These are phyloP conservation scores for Eristalinus aeneus DNA, from an alignment of 2,888 invertebrate genomes.

Conservation along the genomic window DNA sequence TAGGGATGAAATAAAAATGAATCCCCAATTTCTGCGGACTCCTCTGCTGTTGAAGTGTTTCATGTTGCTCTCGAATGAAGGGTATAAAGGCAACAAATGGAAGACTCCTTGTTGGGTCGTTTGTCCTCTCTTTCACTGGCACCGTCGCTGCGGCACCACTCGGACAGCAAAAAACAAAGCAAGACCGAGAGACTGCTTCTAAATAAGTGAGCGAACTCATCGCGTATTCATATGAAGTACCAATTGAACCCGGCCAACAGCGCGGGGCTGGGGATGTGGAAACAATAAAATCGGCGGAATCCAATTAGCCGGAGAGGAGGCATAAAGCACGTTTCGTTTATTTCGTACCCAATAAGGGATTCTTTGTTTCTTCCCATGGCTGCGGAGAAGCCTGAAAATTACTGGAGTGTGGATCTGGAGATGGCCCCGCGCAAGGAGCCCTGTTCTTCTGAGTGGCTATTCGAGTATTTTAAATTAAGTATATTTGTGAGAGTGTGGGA, in stretches of 20 bases:
- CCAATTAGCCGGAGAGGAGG: constrained; percentile 66
- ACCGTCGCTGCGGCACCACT: not conserved
- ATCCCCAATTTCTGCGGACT: constrained; percentile 45
- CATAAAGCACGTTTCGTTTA: constrained; percentile 67
- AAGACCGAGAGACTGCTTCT: constrained; percentile 53
- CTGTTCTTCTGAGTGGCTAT: not conserved
- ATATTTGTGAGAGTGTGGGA: not conserved
- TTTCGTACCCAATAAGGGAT: constrained; percentile 4
- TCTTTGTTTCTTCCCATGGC: not conserved
- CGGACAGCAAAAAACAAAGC: constrained; percentile 7
- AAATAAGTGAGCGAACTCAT: constrained; percentile 73
- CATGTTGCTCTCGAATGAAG: constrained; percentile 69
- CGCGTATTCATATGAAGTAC: constrained; percentile 79
- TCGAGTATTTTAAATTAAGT: not conserved
- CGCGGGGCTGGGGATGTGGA: constrained; percentile 22
- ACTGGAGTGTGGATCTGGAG: constrained; percentile 5
- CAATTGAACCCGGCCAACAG: constrained; percentile 73
- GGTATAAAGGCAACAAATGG: constrained; percentile 69
- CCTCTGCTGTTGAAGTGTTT: constrained; percentile 66
- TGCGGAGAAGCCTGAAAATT: not conserved
- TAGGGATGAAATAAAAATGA: constrained; percentile 67
- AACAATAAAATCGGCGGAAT: constrained; percentile 70
- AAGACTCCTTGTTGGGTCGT: constrained; percentile 69
- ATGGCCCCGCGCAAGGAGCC: not conserved
- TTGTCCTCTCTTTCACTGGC: constrained; percentile 45